Conservation (phyloP, 2,888 invertebrate genomes). For the Hirtodrosophila trivittata region DNA sequence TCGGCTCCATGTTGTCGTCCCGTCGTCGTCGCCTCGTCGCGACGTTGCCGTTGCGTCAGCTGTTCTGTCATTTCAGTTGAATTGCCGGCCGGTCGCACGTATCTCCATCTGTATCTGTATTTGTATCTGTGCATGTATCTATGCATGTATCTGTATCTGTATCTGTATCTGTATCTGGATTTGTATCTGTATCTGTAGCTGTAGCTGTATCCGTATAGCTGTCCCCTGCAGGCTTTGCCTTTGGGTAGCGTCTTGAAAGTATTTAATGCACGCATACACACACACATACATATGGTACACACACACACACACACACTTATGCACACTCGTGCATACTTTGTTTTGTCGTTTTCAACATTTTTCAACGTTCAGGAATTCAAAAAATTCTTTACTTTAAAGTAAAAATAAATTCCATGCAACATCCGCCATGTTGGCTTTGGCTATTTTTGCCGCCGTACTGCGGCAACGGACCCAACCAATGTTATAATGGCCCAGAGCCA, state of each 20-base stretch:
- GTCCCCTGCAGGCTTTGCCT: conserved; percentile 42
- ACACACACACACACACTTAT: conserved; percentile 15
- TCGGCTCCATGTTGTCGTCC: neutral
- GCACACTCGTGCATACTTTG: conserved; percentile 60
- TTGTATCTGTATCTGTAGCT: conserved; percentile 9
- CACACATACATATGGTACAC: conserved; percentile 19
- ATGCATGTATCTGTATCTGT: conserved; percentile 8
- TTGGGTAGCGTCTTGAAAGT: conserved; percentile 55
- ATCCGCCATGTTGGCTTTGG: conserved; percentile 78
- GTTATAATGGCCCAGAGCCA: conserved; percentile 61
- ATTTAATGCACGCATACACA: conserved; percentile 45
- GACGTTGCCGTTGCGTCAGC: conserved; percentile 42
- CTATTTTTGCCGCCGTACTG: conserved; percentile 68
- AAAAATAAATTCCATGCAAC: conserved; percentile 78
- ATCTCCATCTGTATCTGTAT: conserved; percentile 20
- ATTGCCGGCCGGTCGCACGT: conserved; percentile 52
- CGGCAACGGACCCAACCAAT: conserved; percentile 44
- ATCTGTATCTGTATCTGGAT: conserved; percentile 6
- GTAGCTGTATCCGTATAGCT: neutral
- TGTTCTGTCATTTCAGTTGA: conserved; percentile 63
- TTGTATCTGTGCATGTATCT: conserved; percentile 14
- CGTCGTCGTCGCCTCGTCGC: conserved; percentile 10
- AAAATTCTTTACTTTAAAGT: conserved; percentile 78
- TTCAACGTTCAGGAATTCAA: conserved; percentile 76
- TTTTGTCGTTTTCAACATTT: conserved; percentile 76